phyloP scores from a whole-genome alignment of 2,797 vertebrate species.

The Cryptoblepharus egeriae region DNA sequence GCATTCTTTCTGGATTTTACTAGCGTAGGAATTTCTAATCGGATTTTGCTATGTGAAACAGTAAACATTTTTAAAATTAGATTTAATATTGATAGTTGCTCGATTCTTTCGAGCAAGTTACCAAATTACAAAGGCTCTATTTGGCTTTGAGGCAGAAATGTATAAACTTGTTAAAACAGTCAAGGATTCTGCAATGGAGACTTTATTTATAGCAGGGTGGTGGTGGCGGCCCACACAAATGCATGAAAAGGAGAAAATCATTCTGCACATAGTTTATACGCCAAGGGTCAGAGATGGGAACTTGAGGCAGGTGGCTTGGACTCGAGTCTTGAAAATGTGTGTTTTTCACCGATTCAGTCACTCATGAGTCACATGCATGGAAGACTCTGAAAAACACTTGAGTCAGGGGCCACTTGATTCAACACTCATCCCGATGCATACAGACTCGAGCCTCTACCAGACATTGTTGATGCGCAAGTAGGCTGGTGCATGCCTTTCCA shows the following conservation, averaged over 20 bases:
- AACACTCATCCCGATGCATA: too few relatives aligned
- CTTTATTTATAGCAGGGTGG: conserved; percentile 1
- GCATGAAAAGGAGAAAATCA: neutral
- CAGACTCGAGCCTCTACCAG: too few relatives aligned
- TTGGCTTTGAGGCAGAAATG: conserved; percentile 29
- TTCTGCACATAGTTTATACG: too few relatives aligned
- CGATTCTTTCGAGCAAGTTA: conserved; percentile 21
- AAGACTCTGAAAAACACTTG: too few relatives aligned
- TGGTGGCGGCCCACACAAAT: neutral
- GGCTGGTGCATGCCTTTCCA: too few relatives aligned
- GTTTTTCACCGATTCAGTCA: too few relatives aligned
- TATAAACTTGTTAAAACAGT: neutral
- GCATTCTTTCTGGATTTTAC: conserved; percentile 71
- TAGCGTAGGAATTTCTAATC: conserved; percentile 67
- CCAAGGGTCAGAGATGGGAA: too few relatives aligned
- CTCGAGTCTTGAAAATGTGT: too few relatives aligned
- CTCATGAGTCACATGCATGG: too few relatives aligned
- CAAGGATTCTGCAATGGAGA: neutral
- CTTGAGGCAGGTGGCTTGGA: too few relatives aligned
- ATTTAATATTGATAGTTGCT: conserved; percentile 23
- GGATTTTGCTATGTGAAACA: conserved; percentile 62
- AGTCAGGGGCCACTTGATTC: too few relatives aligned
- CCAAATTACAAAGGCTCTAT: neutral
- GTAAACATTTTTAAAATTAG: conserved; percentile 53
- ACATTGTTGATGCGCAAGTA: too few relatives aligned